Evolutionary conservation across 2,888 invertebrate genomes (phyloP).

Genomic region (Lasius platythorax): DNA sequence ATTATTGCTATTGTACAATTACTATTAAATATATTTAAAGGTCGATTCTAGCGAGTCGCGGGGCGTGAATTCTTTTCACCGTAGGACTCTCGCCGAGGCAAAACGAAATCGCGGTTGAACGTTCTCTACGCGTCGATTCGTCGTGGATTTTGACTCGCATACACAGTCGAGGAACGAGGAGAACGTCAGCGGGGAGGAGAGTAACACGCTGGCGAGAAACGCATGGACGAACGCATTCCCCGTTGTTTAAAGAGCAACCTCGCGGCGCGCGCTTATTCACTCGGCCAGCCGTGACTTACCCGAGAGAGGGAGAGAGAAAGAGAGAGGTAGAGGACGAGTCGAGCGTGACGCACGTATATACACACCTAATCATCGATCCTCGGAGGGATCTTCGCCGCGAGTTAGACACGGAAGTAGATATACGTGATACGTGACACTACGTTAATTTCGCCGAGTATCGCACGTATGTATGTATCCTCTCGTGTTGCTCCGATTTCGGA

Average conservation of each 20-base stretch:
- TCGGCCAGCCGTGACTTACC: slow-evolving; percentile 48
- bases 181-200: not conserved
- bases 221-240: slow-evolving; percentile 6
- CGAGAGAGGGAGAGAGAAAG: no score
- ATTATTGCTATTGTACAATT: slow-evolving; percentile 42
- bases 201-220: not conserved
- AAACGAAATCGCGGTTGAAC: not conserved
- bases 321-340: not conserved
- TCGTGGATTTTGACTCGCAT: not conserved
- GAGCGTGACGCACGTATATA: not conserved
- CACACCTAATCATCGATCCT: slow-evolving; percentile 15
- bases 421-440: slow-evolving; percentile 61
- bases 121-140: slow-evolving; percentile 8
- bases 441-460: slow-evolving; percentile 64
- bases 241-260: slow-evolving; percentile 56
- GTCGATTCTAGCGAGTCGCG: slow-evolving; percentile 3
- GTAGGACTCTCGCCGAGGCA: no score
- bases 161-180: not conserved
- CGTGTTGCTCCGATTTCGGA: not conserved
- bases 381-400: slow-evolving; percentile 32
- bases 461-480: not conserved
- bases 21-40: slow-evolving; percentile 12
- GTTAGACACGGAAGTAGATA: slow-evolving; percentile 55
- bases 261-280: slow-evolving; percentile 25
- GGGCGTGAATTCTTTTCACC: not conserved